These are phyloP conservation scores for Drosophila paulistorum DNA, from an alignment of 1,140 invertebrate species.

Conservation along the genomic window DNA sequence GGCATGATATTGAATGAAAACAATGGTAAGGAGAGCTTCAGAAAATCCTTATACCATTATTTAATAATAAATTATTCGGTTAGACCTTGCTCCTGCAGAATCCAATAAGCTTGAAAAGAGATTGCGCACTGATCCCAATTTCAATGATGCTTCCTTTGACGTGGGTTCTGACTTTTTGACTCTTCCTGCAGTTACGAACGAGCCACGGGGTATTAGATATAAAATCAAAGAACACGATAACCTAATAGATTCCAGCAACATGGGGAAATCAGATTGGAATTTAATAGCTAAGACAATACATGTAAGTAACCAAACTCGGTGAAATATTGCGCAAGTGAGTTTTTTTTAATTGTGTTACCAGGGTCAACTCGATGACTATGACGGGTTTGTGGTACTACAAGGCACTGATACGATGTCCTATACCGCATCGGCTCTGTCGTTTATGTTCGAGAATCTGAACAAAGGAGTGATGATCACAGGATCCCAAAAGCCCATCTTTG, in stretches of 20 bases:
- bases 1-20: background rate
- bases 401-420: conserved; percentile 98
- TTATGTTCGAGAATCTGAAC: conserved; percentile 97
- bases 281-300: too few relatives aligned
- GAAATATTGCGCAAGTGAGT: too few relatives aligned
- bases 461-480: conserved; percentile 98
- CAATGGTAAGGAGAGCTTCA: background rate
- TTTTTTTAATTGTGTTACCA: too few relatives aligned
- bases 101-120: background rate
- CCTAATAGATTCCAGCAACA: too few relatives aligned
- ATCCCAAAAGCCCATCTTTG: conserved; percentile 95
- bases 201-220: background rate
- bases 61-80: background rate
- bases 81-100: background rate
- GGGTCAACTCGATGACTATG: conserved; percentile 84
- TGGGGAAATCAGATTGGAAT: too few relatives aligned
- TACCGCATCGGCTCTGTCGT: conserved; percentile 96
- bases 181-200: background rate
- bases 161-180: background rate
- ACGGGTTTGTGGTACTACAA: conserved; percentile 98
- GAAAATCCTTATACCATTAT: background rate
- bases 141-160: background rate
- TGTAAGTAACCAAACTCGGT: too few relatives aligned
- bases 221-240: background rate
- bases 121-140: background rate